A percentile compares a stretch with the other conserved stretches of the same genome.
Conservation (phyloP, 2,888 invertebrate genomes). For the Erpobdella octoculata region DNA sequence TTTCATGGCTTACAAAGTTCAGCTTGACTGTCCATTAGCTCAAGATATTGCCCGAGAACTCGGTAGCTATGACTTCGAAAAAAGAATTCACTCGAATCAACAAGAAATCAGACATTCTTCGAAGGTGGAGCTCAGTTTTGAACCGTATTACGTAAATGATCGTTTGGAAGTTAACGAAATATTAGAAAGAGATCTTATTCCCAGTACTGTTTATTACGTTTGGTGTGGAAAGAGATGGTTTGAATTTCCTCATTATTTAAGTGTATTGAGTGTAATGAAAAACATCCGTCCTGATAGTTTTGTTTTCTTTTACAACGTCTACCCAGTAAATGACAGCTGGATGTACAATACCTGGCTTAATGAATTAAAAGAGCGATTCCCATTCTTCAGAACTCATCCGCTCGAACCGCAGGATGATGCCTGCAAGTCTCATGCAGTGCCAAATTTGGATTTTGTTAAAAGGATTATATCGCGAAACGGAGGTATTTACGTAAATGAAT, state of each 20-base stretch:
- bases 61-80: background rate
- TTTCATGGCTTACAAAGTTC: conserved; percentile 23
- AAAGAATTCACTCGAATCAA: background rate
- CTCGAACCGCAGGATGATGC: conserved; percentile 23
- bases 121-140: background rate
- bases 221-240: conserved; percentile 46
- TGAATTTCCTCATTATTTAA: conserved; percentile 44
- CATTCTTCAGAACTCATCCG: conserved; percentile 33
- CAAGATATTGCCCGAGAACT: conserved; percentile 21
- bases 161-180: conserved; percentile 14
- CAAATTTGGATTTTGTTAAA: conserved; percentile 35
- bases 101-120: background rate
- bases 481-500: conserved; percentile 42
- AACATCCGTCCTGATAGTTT: conserved; percentile 44
- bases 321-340: conserved; percentile 40
- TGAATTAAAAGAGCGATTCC: conserved; percentile 32
- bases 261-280: conserved; percentile 44
- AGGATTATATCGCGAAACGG: conserved; percentile 39
- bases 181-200: conserved; percentile 30
- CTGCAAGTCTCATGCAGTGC: conserved; percentile 26
- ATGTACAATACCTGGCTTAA: conserved; percentile 39
- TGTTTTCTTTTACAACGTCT: conserved; percentile 40
- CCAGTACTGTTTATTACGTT: conserved; percentile 41
- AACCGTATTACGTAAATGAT: conserved; percentile 25
- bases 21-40: conserved; percentile 27